phyloP scores from a whole-genome alignment of 2,888 invertebrate genomes.

The Nezara viridula region DNA sequence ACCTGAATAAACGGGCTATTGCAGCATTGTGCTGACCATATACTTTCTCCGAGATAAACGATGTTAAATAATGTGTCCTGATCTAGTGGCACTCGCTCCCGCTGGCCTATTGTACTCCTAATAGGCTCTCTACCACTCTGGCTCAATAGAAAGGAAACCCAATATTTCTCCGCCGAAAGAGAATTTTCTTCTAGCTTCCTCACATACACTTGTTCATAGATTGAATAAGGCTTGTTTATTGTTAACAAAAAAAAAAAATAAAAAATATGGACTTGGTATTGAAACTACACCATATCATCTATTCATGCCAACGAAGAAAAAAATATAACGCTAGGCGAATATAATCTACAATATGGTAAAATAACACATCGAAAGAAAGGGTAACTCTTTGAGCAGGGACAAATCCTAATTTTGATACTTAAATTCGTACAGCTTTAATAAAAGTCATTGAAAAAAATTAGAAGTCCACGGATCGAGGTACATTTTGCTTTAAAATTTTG shows the following conservation, averaged over 20 bases:
- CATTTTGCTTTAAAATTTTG: too few relatives aligned
- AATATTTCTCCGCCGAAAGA: background rate
- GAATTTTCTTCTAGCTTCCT: background rate
- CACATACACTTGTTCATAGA: background rate
- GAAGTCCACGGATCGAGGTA: too few relatives aligned
- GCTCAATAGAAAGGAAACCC: background rate
- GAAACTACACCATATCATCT: too few relatives aligned
- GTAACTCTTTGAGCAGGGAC: too few relatives aligned
- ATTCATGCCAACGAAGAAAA: too few relatives aligned
- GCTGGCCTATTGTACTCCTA: background rate
- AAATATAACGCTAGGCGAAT: too few relatives aligned
- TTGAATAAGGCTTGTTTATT: background rate
- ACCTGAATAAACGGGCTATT: background rate
- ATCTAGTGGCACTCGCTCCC: background rate
- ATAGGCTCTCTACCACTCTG: background rate
- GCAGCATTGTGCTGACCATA: background rate
- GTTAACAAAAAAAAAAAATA: background rate
- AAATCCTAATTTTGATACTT: too few relatives aligned
- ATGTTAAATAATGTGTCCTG: background rate
- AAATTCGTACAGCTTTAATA: too few relatives aligned
- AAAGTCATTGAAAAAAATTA: too few relatives aligned
- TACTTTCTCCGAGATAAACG: background rate
- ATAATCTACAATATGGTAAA: too few relatives aligned
- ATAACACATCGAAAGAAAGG: too few relatives aligned
- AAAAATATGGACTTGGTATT: too few relatives aligned